phyloP scores from a whole-genome alignment of 2,113 vertebrate species.

The Bufo bufo region DNA sequence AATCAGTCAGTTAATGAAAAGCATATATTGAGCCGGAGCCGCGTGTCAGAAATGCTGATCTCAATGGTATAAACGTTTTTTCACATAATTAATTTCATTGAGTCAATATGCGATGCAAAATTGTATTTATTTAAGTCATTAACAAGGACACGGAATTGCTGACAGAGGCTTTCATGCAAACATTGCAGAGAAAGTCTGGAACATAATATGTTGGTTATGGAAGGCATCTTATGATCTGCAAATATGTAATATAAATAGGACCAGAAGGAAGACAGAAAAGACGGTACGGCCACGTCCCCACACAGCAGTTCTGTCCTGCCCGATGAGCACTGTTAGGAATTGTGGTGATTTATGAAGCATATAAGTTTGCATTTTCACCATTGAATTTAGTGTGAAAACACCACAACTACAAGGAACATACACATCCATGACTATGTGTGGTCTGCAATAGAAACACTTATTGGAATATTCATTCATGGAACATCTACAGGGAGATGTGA shows the following conservation, averaged over 20 bases:
- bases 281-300: neutral
- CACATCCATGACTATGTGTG: neutral
- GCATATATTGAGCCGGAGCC: neutral
- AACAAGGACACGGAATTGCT: neutral
- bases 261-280: neutral
- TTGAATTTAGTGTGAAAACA: neutral
- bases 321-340: neutral
- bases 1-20: neutral
- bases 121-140: neutral
- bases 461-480: neutral
- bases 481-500: too few species aligned
- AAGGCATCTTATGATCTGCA: neutral
- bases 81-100: neutral
- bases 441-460: neutral
- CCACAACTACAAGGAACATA: neutral
- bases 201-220: neutral
- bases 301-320: neutral
- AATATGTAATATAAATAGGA: neutral
- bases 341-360: neutral
- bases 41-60: neutral
- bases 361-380: neutral
- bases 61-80: neutral
- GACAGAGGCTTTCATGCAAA: neutral
- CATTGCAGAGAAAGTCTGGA: neutral
- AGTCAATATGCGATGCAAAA: neutral